These are phyloP conservation scores for Polymixis lichenea DNA, from an alignment of 2,888 invertebrate species.

Conservation along the genomic window DNA sequence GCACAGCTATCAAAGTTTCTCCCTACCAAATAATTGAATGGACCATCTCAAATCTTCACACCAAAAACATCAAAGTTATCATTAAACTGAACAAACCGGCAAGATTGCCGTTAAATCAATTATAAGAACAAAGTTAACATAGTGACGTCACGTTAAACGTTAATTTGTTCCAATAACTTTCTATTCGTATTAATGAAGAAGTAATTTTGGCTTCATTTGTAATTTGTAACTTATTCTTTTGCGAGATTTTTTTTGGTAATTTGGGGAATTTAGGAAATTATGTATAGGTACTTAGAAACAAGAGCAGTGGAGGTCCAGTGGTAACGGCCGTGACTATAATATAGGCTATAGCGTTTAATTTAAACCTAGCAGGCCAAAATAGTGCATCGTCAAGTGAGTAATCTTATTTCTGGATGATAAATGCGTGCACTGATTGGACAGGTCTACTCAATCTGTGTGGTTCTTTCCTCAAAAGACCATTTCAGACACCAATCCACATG, in stretches of 20 bases:
- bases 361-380: too few relatives aligned
- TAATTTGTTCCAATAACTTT: conserved; percentile 39
- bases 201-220: conserved; percentile 31
- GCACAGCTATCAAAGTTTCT: too few relatives aligned
- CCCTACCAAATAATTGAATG: background rate
- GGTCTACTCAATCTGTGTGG: too few relatives aligned
- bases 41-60: background rate
- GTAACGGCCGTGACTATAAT: too few relatives aligned
- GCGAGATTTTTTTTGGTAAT: background rate
- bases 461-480: too few relatives aligned
- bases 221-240: conserved; percentile 22
- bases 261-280: background rate
- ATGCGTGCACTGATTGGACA: too few relatives aligned
- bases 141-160: conserved; percentile 14
- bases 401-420: too few relatives aligned
- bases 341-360: too few relatives aligned
- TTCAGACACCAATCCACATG: too few relatives aligned
- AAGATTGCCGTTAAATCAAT: conserved; percentile 32
- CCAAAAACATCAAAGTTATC: background rate
- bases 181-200: conserved; percentile 19
- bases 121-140: conserved; percentile 18
- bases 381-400: too few relatives aligned
- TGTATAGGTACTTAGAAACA: too few relatives aligned
- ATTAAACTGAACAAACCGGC: conserved; percentile 19
- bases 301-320: too few relatives aligned